Evolutionary conservation across 2,888 invertebrate species (phyloP), one percentile per base, ranked within the genome.

Genomic region (Steinernema hermaphroditum): DNA sequence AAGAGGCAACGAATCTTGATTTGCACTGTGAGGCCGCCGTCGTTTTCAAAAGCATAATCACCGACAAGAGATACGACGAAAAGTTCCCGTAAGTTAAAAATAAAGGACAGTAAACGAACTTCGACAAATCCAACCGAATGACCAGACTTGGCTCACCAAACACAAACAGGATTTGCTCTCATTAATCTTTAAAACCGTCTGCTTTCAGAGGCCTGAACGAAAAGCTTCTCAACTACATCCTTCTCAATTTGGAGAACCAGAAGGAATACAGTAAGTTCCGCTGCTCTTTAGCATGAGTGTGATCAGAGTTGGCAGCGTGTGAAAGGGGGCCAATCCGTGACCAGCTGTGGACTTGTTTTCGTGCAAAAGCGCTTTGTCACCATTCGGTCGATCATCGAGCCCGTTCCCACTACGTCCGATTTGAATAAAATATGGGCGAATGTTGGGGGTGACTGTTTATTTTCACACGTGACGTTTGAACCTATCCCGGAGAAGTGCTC

Each of bases 21-120:
- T 68, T 84, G 2, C 84, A 84, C 50, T 84, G 84, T 69, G 84
- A 84, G 71, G 80, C 83, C 14, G 82, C 83, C 8, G 83, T 84
- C n/a, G 78, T 83, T 27, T 84, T 77, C 74, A 82, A 83, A 69
- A 78, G 78, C 19, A 76, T 84, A 19, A 77, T 84, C 32, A 81
- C 79, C 50, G 81, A 82, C 71, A 77, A 80, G 12, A 62, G 68
- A n/a, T 70, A 80, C 6, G 71, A 75, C 9, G 75, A 75, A n/a
- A 77, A 77, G 32, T 75, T 79, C 74, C 79, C 76, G 80, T 81
- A 24, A 76, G 78, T 74, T 43, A 9, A 27, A 6, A 62, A 62
- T 12, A 37, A 12, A 37, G 6, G 37, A n/a, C 37, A 12, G 37
- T 37, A 4, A 12, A 37, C 12, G 37, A 12, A 37, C 4, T 37